phyloP scores from a whole-genome alignment of 1,140 invertebrate species.

The Eufriesea mexicana region DNA sequence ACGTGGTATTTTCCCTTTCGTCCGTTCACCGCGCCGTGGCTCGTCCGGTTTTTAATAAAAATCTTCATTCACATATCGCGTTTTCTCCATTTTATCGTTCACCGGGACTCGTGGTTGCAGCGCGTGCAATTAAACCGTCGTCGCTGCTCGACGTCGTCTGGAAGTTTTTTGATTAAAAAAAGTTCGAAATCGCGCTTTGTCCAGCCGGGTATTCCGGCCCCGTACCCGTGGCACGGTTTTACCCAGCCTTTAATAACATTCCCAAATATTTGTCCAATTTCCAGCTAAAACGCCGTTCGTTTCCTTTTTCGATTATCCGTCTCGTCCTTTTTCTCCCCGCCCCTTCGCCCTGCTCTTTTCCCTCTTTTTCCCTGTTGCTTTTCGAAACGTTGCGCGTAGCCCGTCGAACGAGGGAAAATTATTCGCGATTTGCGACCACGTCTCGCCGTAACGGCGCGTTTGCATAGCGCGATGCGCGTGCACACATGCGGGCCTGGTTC shows the following conservation, averaged over 20 bases:
- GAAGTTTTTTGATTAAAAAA: constrained; percentile 39
- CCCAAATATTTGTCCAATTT: constrained; percentile 18
- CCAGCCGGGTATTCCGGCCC: background rate
- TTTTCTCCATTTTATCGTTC: constrained; percentile 25
- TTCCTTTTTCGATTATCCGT: background rate
- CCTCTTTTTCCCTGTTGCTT: background rate
- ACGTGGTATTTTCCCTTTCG: background rate
- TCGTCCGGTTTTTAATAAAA: constrained; percentile 28
- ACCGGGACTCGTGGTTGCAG: background rate
- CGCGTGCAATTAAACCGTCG: constrained; percentile 30
- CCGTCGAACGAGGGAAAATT: background rate
- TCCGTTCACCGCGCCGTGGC: too few relatives aligned
- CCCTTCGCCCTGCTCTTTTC: too few relatives aligned
- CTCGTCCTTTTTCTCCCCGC: background rate
- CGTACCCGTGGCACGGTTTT: background rate
- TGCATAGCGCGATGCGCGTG: background rate
- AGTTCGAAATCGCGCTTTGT: constrained; percentile 23
- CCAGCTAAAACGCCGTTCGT: background rate
- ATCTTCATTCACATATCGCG: constrained; percentile 26
- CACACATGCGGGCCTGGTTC: background rate
- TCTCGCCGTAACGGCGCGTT: background rate
- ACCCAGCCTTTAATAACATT: background rate
- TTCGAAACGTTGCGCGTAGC: background rate
- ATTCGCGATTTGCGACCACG: background rate
- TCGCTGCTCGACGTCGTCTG: constrained; percentile 10